phyloP scores from a whole-genome alignment of 2,888 invertebrate species.

The Arrhopalites spinosus region DNA sequence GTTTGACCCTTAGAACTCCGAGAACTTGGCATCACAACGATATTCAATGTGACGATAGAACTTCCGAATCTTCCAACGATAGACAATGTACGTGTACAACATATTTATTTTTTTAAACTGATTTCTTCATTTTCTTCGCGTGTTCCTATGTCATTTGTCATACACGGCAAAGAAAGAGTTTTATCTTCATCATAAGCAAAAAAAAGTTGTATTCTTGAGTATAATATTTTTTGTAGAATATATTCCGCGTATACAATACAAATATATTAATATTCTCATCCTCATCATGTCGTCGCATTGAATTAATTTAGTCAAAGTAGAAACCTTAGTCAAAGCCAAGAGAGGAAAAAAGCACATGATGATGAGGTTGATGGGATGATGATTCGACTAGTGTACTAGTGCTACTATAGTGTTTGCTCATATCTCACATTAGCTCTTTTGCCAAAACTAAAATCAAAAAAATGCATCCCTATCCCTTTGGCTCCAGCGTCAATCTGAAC shows the following conservation, averaged over 20 bases:
- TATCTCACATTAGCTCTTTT: neutral
- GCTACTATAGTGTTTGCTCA: too few relatives aligned
- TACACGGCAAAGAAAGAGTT: too few relatives aligned
- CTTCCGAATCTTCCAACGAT: slow-evolving; percentile 63
- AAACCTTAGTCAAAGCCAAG: neutral
- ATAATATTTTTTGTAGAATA: too few relatives aligned
- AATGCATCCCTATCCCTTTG: neutral
- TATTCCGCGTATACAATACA: too few relatives aligned
- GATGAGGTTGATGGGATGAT: too few relatives aligned
- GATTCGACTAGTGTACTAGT: neutral
- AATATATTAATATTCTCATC: too few relatives aligned
- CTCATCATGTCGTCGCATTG: too few relatives aligned
- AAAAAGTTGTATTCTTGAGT: neutral
- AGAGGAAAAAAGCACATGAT: neutral
- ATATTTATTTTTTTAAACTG: neutral
- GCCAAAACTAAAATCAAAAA: slow-evolving; percentile 5
- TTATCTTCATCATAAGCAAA: neutral
- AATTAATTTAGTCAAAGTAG: too few relatives aligned
- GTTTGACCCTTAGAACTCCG: too few relatives aligned
- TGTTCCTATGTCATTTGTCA: neutral
- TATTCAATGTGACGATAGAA: slow-evolving; percentile 54
- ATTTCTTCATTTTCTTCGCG: neutral
- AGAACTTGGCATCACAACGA: slow-evolving; percentile 44
- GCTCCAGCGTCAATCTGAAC: too few relatives aligned
- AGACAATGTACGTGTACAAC: slow-evolving; percentile 57